These are phyloP conservation scores for Bradynema listronoti DNA, from an alignment of 1,140 invertebrate genomes.

Conservation along the genomic window DNA sequence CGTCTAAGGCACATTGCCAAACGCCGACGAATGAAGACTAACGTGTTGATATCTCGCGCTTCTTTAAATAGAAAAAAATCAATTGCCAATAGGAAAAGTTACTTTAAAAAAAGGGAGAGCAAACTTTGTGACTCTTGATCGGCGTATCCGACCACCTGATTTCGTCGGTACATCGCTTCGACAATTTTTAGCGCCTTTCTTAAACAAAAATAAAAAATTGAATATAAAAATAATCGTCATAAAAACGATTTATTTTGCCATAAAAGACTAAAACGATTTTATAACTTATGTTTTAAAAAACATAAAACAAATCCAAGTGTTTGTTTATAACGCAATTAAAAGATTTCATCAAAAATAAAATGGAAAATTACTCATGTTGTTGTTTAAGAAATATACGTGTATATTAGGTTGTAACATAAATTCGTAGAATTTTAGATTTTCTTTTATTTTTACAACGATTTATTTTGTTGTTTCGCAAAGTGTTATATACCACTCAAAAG, in stretches of 20 bases:
- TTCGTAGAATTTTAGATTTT: no score
- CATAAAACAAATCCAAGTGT: constrained; percentile 7
- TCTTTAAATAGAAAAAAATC: constrained; percentile 19
- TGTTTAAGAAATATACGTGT: no score
- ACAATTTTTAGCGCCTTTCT: constrained; percentile 80
- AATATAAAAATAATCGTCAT: constrained; percentile 10
- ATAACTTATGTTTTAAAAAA: no score
- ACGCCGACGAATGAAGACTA: constrained; percentile 83
- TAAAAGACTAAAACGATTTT: no score
- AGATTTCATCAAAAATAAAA: neutral
- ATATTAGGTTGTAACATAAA: no score
- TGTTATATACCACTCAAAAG: no score
- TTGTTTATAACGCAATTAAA: neutral
- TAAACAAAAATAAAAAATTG: constrained; percentile 72
- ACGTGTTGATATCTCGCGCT: constrained; percentile 80
- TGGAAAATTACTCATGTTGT: neutral
- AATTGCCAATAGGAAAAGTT: constrained; percentile 15
- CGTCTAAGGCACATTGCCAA: constrained; percentile 93
- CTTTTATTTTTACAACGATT: no score
- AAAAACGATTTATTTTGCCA: constrained; percentile 17
- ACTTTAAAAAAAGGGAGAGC: constrained; percentile 56
- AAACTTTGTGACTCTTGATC: constrained; percentile 75
- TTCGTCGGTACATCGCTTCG: constrained; percentile 75
- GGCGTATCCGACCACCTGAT: constrained; percentile 72
- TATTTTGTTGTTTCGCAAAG: no score